A percentile compares a stretch with the other conserved stretches of the same genome.
Evolutionary conservation across 2,888 invertebrate genomes (phyloP).

Genomic region (Periphyllus acericola): DNA sequence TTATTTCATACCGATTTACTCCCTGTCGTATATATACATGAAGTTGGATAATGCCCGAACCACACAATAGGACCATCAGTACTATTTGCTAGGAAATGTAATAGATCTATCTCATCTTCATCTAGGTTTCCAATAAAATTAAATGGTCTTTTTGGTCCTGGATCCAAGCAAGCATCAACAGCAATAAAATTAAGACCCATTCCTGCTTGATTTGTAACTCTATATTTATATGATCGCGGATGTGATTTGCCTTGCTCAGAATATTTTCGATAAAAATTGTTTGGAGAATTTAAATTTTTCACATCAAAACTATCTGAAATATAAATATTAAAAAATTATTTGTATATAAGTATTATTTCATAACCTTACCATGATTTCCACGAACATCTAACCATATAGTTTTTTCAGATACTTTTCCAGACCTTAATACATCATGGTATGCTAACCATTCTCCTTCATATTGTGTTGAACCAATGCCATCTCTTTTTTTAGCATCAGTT

Average conservation of each 20-base stretch:
- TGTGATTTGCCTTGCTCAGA: constrained; percentile 80
- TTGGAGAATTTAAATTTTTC: constrained; percentile 73
- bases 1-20: constrained; percentile 68
- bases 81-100: constrained; percentile 67
- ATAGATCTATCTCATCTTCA: constrained; percentile 65
- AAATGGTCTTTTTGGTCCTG: constrained; percentile 87
- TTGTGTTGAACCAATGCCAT: constrained; percentile 84
- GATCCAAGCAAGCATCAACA: constrained; percentile 86
- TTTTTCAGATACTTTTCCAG: constrained; percentile 74
- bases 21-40: constrained; percentile 77
- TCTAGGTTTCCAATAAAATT: constrained; percentile 83
- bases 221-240: constrained; percentile 79
- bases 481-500: constrained; percentile 85
- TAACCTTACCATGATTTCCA: constrained; percentile 85
- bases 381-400: constrained; percentile 89
- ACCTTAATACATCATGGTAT: constrained; percentile 77
- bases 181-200: constrained; percentile 83
- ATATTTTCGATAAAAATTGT: constrained; percentile 81
- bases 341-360: neutral
- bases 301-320: constrained; percentile 90
- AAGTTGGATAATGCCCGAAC: constrained; percentile 94
- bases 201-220: constrained; percentile 69
- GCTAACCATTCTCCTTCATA: constrained; percentile 83
- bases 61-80: constrained; percentile 67
- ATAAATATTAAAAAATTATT: neutral